Percentiles rank a stretch among this genome's conserved stretches.
phyloP scores from a whole-genome alignment of 2,888 invertebrate species.

The Agrochola litura region DNA sequence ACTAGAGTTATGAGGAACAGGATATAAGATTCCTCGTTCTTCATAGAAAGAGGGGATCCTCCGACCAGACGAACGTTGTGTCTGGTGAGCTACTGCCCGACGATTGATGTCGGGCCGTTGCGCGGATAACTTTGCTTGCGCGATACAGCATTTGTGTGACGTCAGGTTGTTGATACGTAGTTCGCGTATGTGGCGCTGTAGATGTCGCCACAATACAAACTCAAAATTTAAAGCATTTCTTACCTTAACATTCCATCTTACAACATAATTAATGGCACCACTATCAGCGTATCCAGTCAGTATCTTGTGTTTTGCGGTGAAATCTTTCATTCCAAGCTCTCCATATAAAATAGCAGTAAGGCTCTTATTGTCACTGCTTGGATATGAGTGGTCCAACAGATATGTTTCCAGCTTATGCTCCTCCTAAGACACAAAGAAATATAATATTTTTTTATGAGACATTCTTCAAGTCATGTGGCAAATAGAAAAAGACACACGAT shows the following conservation, averaged over 20 bases:
- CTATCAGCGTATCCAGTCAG: conserved; percentile 92
- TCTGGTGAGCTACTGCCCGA: no score
- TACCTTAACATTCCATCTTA: conserved; percentile 96
- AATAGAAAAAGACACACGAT: background rate
- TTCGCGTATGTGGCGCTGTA: no score
- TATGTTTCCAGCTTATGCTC: conserved; percentile 91
- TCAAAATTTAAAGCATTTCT: background rate
- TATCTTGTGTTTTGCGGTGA: conserved; percentile 93
- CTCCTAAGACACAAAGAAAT: conserved; percentile 73
- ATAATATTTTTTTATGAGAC: background rate
- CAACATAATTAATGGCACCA: conserved; percentile 95
- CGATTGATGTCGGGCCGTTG: no score
- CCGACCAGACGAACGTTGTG: no score
- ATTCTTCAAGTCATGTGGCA: background rate
- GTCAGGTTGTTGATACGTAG: background rate
- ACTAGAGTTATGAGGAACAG: no score
- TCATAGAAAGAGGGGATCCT: no score
- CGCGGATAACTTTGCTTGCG: background rate
- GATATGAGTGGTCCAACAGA: conserved; percentile 96
- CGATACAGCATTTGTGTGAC: background rate
- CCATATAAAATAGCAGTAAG: conserved; percentile 96
- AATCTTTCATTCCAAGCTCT: conserved; percentile 95
- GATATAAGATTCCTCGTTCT: no score
- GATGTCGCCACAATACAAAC: background rate
- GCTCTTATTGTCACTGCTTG: conserved; percentile 93